These are phyloP conservation scores for Toxonevra muliebris DNA, from an alignment of 2,888 invertebrate species.

Conservation along the genomic window DNA sequence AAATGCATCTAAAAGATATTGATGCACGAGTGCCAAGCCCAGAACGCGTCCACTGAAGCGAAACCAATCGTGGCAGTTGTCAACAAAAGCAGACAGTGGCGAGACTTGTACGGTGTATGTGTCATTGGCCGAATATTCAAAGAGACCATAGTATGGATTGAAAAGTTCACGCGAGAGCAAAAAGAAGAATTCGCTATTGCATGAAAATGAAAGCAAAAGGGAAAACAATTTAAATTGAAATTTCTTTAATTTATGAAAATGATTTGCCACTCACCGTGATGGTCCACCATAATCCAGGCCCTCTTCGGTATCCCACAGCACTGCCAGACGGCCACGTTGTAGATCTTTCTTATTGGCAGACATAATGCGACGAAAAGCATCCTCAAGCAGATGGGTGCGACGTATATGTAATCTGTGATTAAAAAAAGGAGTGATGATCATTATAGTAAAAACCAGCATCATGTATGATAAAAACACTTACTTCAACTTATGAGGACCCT, in stretches of 20 bases:
- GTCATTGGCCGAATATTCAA: slow-evolving; percentile 98
- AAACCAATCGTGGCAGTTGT: slow-evolving; percentile 98
- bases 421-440: neutral
- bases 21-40: slow-evolving; percentile 95
- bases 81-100: slow-evolving; percentile 96
- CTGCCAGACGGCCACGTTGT: slow-evolving; percentile 93
- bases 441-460: neutral
- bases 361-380: slow-evolving; percentile 97
- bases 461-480: slow-evolving; percentile 59
- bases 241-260: too few species aligned
- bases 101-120: slow-evolving; percentile 96
- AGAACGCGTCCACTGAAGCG: slow-evolving; percentile 94
- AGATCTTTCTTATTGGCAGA: slow-evolving; percentile 94
- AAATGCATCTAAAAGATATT: slow-evolving; percentile 95
- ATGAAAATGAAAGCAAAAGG: neutral
- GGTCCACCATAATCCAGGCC: slow-evolving; percentile 98
- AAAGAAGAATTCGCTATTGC: slow-evolving; percentile 90
- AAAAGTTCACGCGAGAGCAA: slow-evolving; percentile 95
- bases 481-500: slow-evolving; percentile 97
- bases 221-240: neutral
- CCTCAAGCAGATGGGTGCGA: slow-evolving; percentile 91
- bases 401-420: slow-evolving; percentile 84
- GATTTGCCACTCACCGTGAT: slow-evolving; percentile 67
- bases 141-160: slow-evolving; percentile 97
- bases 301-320: slow-evolving; percentile 94